Base-by-base conservation (phyloP, 2,797 vertebrate species). In the Labroides dimidiatus region DNA sequence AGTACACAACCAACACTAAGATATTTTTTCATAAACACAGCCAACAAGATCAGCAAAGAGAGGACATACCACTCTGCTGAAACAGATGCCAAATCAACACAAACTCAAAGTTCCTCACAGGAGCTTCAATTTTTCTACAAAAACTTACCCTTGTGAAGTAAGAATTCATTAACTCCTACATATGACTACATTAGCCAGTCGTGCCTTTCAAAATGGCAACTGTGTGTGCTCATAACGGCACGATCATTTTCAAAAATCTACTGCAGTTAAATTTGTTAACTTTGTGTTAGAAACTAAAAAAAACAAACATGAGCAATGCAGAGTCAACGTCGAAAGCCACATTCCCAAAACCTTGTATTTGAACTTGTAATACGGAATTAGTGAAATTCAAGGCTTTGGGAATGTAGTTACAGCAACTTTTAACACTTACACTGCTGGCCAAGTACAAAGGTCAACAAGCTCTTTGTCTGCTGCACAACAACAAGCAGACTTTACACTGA, bases 391-490 rank as follows among this genome's bases (percentile, higher is more conserved):
- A 83, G 79, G 78, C 69, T 87, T 87, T 84, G 82, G 79, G 79
- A 76, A 72, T 56, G 59, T 15, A 23, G 49, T 69, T 17, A 53
- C 33, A 37, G 51, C 51, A 23, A 61, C 42, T 61, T 51, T 20
- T 45, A 37, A 69, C 48, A 72, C 30, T 16, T n/a, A 78, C 14
- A 77, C 82, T 39, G 60, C 64, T 76, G 60, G 73, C 68, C 80
- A 72, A 77, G 50, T 58, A 79, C 66, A 48, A 77, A 82, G 89
- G 86, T 91, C 89, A 93, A 93, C 91, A 91, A 89, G 91, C 86
- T 93, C 91, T 84, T 71, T 9, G 6, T 57, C 65, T 30, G 48
- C 33, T 23, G 30, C 1, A 4, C 37, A 39, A 64, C 41, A 61
- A 39, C 9, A 14, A 57, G 44, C 39, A 59, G 21, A 10, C 37